phyloP scores from a whole-genome alignment of 2,797 vertebrate genomes.

The Crenichthys baileyi region DNA sequence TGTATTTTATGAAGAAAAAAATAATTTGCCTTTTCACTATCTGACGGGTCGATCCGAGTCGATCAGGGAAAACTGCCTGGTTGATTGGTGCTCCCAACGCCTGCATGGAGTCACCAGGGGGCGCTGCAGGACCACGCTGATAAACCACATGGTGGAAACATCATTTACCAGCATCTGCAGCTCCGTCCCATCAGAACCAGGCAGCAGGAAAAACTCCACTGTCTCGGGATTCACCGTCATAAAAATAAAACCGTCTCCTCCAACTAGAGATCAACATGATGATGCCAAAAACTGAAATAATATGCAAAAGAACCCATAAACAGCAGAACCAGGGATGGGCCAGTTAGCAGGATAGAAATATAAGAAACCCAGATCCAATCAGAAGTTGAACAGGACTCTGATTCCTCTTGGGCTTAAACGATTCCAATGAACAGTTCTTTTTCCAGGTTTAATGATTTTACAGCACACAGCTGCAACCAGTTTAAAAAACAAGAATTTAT shows the following conservation, averaged over 20 bases:
- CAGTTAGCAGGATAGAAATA: too few relatives aligned
- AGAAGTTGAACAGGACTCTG: not conserved
- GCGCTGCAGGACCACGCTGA: not conserved
- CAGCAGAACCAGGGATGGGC: too few relatives aligned
- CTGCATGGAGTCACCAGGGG: conserved; percentile 2
- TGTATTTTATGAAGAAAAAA: not conserved
- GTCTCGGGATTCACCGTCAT: not conserved
- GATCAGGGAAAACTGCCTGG: not conserved
- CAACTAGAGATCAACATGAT: not conserved
- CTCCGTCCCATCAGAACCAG: not conserved
- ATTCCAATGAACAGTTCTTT: not conserved
- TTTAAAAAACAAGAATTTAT: not conserved
- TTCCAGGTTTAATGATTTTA: not conserved
- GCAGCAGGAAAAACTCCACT: not conserved
- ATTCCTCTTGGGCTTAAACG: not conserved
- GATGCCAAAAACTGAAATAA: too few relatives aligned
- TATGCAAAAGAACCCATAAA: too few relatives aligned
- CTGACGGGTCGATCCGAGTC: too few relatives aligned
- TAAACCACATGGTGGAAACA: not conserved
- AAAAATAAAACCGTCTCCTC: not conserved
- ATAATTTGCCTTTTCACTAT: not conserved
- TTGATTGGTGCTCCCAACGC: too few relatives aligned
- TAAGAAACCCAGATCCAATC: too few relatives aligned
- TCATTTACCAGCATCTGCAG: not conserved
- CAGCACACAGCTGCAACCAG: not conserved